Evolutionary conservation across 2,113 vertebrate genomes (phyloP).

Genomic region (Istiophorus platypterus): DNA sequence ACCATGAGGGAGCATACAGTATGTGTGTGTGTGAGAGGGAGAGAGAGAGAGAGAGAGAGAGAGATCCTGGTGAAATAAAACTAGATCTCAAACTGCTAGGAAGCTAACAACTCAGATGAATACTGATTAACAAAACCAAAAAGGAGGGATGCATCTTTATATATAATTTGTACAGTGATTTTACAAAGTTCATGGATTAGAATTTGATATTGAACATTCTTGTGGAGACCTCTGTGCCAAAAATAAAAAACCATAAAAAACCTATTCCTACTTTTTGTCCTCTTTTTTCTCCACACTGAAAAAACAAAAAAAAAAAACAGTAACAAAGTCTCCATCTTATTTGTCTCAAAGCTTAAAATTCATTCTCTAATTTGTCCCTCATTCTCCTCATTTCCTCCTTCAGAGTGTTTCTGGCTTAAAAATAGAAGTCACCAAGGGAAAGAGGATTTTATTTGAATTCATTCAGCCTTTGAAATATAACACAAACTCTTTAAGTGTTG

Average conservation of each 20-base stretch:
- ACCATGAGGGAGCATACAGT: conserved; percentile 16
- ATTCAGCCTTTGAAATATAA: conserved; percentile 2
- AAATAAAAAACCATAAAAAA: background rate
- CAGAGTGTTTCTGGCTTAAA: background rate
- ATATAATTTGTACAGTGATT: background rate
- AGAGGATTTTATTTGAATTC: background rate
- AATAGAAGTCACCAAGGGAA: background rate
- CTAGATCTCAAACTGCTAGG: background rate
- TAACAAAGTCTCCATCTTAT: conserved; percentile 3
- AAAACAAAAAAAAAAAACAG: too few relatives aligned
- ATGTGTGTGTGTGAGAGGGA: background rate
- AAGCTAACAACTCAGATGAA: background rate
- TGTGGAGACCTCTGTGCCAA: background rate
- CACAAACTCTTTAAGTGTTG: background rate
- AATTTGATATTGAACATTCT: background rate
- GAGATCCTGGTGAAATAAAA: conserved; percentile 6
- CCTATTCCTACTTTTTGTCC: background rate
- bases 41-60: too few relatives aligned
- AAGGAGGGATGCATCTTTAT: conserved; percentile 3
- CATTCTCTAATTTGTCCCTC: background rate
- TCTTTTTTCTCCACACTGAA: background rate
- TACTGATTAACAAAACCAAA: background rate
- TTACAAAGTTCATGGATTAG: background rate
- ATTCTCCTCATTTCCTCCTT: background rate
- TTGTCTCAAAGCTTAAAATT: conserved; percentile 1